These are phyloP conservation scores for Choristoneura rosaceana DNA, from an alignment of 2,888 invertebrate species.

Conservation along the genomic window DNA sequence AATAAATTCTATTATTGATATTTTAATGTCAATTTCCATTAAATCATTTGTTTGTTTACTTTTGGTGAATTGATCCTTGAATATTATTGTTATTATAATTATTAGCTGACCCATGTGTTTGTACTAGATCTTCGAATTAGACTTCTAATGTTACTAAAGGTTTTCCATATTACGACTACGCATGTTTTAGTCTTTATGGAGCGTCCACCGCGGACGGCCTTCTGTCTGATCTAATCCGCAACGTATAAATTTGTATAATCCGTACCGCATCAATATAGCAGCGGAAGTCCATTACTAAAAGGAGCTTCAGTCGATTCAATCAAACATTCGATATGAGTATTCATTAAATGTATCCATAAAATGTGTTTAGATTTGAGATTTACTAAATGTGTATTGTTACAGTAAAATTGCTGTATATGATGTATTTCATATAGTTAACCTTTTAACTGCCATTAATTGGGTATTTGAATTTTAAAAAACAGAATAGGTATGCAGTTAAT, in stretches of 20 bases:
- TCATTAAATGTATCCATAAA: constrained; percentile 1
- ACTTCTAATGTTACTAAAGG: not conserved
- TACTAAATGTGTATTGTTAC: not conserved
- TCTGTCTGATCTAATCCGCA: not conserved
- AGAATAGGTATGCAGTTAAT: no score
- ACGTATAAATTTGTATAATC: not conserved
- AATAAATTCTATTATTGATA: not conserved
- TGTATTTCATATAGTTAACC: not conserved
- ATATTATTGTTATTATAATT: not conserved
- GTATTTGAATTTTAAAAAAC: not conserved
- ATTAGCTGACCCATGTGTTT: not conserved
- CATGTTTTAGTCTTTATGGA: not conserved
- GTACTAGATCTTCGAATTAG: not conserved
- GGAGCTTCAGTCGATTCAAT: not conserved
- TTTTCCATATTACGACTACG: not conserved
- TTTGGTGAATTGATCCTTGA: not conserved
- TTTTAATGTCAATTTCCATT: not conserved
- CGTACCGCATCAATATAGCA: not conserved
- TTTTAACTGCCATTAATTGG: not conserved
- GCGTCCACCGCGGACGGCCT: not conserved
- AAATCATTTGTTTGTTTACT: not conserved
- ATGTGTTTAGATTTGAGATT: not conserved
- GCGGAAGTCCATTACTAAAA: not conserved
- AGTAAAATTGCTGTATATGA: constrained; percentile 6
- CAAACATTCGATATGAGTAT: not conserved